Base-by-base conservation (phyloP, 2,113 vertebrate species). In the Callorhinus ursinus region DNA sequence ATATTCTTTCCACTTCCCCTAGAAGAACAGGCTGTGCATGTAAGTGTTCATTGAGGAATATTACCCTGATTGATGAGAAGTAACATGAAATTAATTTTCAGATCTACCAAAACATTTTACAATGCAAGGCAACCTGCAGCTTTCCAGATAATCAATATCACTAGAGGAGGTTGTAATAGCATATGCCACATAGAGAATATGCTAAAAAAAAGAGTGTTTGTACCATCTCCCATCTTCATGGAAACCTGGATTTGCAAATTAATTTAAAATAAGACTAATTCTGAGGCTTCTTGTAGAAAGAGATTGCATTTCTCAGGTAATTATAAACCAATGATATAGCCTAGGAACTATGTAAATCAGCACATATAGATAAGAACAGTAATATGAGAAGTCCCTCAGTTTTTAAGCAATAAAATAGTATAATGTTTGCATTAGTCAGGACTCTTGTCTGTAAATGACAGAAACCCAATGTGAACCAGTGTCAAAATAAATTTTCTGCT, bases 51-150 rank as follows among this genome's bases (percentile, higher is more conserved):
- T 0, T 92, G 88, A 80, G 80, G 63, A 98, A 94, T 92, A 59
- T 69, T 88, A 13, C 0, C 5, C 11, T 76, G n/a, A 61, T 31
- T 61, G 57, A 91, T 91, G 53, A 76, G 93, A 96, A 88, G 69
- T 84, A 51, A 90, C 42, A 63, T 96, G 42, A 92, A 97, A 74
- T 97, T 91, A 96, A 97, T 95, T 97, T 96, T 63, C 77, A 94
- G 28, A 90, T 88, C 14, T 7, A 92, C 24, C 4, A 63, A 80
- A 81, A 81, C 33, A 82, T 26, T 88, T 95, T 31, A 36, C 22
- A 53, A 51, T 61, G 19, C 19, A 93, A 31, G 67, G 9, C 49
- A 88, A 57, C 39, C 11, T 96, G 42, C 42, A 94, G 42, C 3
- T 88, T 96, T 96, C 19, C 46, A 74, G 72, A 86, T 79, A 95